phyloP scores from a whole-genome alignment of 1,140 invertebrate genomes.

The Cepaea nemoralis region DNA sequence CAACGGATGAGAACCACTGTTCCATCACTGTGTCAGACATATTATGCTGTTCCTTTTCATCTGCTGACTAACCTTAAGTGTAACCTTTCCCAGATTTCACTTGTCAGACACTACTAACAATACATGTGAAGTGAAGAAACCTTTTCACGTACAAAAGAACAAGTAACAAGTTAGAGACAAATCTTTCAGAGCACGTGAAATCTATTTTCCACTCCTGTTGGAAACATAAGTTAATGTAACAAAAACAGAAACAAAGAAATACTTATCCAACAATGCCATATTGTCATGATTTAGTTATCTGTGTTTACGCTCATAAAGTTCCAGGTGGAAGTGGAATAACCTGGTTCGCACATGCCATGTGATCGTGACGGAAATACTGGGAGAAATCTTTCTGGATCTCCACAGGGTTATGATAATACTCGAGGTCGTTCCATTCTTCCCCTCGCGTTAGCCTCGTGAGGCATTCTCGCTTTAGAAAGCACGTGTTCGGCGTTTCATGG shows the following conservation, averaged over 20 bases:
- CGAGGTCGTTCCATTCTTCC: not conserved
- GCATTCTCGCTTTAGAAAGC: no score
- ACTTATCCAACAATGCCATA: not conserved
- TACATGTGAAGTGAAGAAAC: no score
- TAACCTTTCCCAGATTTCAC: no score
- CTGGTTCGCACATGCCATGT: not conserved
- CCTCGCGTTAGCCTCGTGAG: no score
- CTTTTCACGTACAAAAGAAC: no score
- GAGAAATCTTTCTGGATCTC: not conserved
- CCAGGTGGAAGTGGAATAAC: not conserved
- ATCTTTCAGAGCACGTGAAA: not conserved
- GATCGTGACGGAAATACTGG: not conserved
- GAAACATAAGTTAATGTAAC: not conserved
- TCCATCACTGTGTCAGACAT: no score
- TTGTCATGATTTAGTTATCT: not conserved
- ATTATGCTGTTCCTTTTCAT: no score
- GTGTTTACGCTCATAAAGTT: not conserved
- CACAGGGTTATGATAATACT: not conserved
- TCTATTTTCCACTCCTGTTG: not conserved
- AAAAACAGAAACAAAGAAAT: conserved; percentile 7
- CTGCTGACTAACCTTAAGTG: no score
- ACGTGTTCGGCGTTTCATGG: no score
- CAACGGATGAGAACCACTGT: no score
- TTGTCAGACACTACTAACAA: no score
- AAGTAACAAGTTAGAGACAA: no score